phyloP scores from a whole-genome alignment of 2,797 vertebrate species.

The Pyrrhura leucotis region DNA sequence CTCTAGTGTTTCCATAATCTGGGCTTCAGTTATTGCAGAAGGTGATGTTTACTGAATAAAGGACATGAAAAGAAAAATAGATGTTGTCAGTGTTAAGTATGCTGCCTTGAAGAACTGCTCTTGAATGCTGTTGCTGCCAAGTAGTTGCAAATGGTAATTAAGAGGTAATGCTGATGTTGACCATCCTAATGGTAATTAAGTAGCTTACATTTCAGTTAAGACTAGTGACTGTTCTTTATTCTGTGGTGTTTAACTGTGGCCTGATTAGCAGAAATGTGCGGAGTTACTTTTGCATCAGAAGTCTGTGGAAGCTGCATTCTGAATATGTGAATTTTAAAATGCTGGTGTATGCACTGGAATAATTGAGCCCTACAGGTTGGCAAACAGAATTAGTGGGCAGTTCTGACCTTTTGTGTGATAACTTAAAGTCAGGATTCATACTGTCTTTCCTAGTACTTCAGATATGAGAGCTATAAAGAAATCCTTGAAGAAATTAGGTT shows the following conservation, averaged over 20 bases:
- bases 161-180: not conserved
- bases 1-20: not conserved
- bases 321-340: not conserved
- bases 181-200: not conserved
- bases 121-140: not conserved
- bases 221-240: not conserved
- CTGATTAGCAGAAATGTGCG: not conserved
- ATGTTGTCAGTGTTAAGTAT: not conserved
- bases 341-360: not conserved
- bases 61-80: not conserved
- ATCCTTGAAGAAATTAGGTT: not conserved
- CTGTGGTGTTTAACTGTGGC: not conserved
- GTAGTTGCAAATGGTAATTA: not conserved
- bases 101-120: not conserved
- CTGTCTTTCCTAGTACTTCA: not conserved
- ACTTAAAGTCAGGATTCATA: not conserved
- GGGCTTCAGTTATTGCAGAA: not conserved
- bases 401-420: not conserved
- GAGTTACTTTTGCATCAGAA: not conserved
- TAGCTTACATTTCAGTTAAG: not conserved
- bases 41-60: not conserved
- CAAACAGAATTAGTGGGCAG: not conserved
- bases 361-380: not conserved
- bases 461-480: not conserved
- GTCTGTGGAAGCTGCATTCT: not conserved